Percentiles rank a stretch among this genome's conserved stretches.
phyloP scores from a whole-genome alignment of 2,888 invertebrate genomes.

The Athripsodes cinereus region DNA sequence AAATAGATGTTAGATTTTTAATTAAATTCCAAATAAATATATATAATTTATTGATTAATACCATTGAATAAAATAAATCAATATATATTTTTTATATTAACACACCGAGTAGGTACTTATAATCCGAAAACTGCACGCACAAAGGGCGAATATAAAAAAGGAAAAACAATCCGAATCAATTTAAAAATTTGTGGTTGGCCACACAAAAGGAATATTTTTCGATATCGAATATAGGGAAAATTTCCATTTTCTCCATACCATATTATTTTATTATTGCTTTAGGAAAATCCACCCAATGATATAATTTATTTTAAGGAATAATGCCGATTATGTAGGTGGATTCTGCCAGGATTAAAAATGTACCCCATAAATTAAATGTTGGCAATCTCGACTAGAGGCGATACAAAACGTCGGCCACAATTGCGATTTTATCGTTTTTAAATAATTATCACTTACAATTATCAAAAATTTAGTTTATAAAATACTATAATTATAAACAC shows the following conservation, averaged over 20 bases:
- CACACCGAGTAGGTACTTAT: no score
- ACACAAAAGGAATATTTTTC: not conserved
- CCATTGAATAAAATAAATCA: no score
- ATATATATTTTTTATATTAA: no score
- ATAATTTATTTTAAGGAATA: conserved; percentile 2
- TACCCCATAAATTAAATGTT: conserved; percentile 3
- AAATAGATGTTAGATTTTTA: no score
- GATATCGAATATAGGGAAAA: not conserved
- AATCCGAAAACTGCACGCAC: no score
- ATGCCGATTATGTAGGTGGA: not conserved
- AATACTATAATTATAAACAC: no score
- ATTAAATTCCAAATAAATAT: no score
- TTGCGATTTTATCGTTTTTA: not conserved
- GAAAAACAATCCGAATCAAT: not conserved
- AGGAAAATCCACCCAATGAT: not conserved
- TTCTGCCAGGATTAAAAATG: conserved; percentile 3
- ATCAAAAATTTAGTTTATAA: not conserved
- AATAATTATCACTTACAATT: not conserved
- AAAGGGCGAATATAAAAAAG: not conserved
- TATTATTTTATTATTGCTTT: not conserved
- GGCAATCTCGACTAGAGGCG: not conserved
- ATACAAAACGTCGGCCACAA: not conserved
- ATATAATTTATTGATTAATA: no score
- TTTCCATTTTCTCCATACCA: not conserved
- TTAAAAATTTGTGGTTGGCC: not conserved